These are phyloP conservation scores for Apodemus agrarius DNA, from an alignment of 2,797 vertebrate species.

Conservation along the genomic window DNA sequence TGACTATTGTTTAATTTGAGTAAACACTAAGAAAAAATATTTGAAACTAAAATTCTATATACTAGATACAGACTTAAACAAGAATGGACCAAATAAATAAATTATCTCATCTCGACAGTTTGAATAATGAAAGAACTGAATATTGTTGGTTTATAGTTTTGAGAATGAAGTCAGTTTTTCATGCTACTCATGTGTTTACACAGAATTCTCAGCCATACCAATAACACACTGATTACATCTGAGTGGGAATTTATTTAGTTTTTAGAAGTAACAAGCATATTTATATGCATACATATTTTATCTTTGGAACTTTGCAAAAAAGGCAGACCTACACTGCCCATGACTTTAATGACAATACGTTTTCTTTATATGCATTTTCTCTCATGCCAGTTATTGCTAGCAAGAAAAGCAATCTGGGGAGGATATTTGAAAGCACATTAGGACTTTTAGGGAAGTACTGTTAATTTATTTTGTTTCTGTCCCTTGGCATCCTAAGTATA, in stretches of 20 bases:
- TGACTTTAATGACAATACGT: background rate
- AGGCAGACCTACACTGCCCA: background rate
- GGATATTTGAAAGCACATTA: background rate
- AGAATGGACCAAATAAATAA: slow-evolving; percentile 53
- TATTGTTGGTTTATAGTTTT: background rate
- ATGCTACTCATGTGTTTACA: background rate
- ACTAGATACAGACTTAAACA: background rate
- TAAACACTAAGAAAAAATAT: slow-evolving; percentile 37
- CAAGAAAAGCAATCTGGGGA: background rate
- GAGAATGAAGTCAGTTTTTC: slow-evolving; percentile 33
- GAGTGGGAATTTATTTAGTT: background rate
- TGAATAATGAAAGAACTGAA: background rate
- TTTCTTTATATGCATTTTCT: background rate
- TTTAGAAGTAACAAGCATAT: background rate
- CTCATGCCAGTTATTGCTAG: background rate
- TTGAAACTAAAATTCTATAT: slow-evolving; percentile 8
- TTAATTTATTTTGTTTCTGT: slow-evolving; percentile 63
- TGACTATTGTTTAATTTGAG: slow-evolving; percentile 30
- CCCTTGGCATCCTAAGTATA: slow-evolving; percentile 55
- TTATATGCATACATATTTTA: background rate
- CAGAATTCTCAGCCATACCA: slow-evolving; percentile 25
- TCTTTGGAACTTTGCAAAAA: background rate
- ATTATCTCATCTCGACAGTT: slow-evolving; percentile 21
- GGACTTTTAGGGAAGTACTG: background rate
- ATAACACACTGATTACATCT: background rate